Evolutionary conservation across 2,113 vertebrate species (phyloP).

Genomic region (Eclectus roratus): DNA sequence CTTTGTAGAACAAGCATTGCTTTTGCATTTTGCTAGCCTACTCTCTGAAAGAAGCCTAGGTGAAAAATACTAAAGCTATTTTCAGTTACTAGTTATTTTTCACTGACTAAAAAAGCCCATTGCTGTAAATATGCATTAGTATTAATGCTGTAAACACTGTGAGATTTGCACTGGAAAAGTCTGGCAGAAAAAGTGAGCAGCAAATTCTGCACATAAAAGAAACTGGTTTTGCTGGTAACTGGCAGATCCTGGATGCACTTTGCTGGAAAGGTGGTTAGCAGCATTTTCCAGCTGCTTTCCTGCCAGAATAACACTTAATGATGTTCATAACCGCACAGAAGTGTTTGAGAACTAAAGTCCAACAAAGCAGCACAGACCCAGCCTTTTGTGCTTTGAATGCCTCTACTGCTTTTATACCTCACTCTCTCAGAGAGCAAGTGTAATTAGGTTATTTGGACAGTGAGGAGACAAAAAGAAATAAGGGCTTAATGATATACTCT

Average conservation of each 20-base stretch:
- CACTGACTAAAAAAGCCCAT: not conserved
- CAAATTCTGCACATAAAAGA: not conserved
- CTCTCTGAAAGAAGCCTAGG: not conserved
- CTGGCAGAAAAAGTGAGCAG: not conserved
- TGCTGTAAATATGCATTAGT: not conserved
- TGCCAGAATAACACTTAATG: constrained; percentile 31
- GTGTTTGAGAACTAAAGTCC: not conserved
- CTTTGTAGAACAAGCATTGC: not conserved
- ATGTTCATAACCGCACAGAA: constrained; percentile 18
- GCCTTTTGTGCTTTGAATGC: constrained; percentile 8
- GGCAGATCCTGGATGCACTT: not conserved
- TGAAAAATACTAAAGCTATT: not conserved
- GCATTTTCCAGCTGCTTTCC: constrained; percentile 23
- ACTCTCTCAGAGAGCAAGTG: not conserved
- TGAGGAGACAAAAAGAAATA: not conserved
- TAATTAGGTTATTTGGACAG: constrained; percentile 60
- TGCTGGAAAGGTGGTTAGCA: not conserved
- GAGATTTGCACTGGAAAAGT: not conserved
- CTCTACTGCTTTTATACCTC: not conserved
- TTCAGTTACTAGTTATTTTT: not conserved
- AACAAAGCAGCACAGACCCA: not conserved
- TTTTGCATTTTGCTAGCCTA: not conserved
- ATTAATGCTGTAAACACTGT: not conserved
- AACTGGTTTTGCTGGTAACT: not conserved
- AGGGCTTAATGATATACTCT: not conserved